A percentile compares a stretch with the other conserved stretches of the same genome.
Conservation (phyloP, 2,888 invertebrate species). For the Cataglyphis rosenhaueri region DNA sequence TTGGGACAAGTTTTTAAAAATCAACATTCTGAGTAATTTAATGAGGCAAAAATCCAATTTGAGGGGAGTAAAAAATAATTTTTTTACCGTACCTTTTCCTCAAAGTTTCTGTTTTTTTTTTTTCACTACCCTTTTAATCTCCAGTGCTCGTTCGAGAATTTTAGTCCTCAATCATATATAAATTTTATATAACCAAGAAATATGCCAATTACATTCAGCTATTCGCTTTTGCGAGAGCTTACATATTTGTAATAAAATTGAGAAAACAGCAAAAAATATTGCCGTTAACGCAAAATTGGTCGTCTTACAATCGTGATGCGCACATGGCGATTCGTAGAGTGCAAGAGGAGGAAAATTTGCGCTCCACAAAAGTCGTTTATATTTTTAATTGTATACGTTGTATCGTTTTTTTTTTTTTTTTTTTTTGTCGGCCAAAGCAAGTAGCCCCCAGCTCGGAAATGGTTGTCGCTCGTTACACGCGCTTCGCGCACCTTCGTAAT, state of each 20-base stretch:
- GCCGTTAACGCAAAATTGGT: neutral
- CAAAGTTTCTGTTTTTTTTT: too few relatives aligned
- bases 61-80: too few relatives aligned
- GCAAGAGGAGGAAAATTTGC: slow-evolving; percentile 7
- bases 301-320: too few relatives aligned
- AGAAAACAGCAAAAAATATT: neutral
- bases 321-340: neutral
- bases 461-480: slow-evolving; percentile 53
- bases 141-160: slow-evolving; percentile 24
- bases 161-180: neutral
- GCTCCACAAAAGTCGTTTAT: slow-evolving; percentile 56
- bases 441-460: slow-evolving; percentile 50
- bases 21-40: too few relatives aligned
- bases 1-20: too few relatives aligned
- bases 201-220: neutral
- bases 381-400: slow-evolving; percentile 61
- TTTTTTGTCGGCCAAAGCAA: neutral
- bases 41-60: too few relatives aligned
- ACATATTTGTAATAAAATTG: neutral
- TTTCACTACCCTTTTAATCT: too few relatives aligned
- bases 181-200: neutral
- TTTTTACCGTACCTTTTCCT: too few relatives aligned
- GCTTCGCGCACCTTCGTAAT: slow-evolving; percentile 48
- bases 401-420: slow-evolving; percentile 13
- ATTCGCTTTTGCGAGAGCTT: neutral